These are phyloP conservation scores for Gallinago stenura DNA, from an alignment of 2,797 vertebrate species.

Conservation along the genomic window DNA sequence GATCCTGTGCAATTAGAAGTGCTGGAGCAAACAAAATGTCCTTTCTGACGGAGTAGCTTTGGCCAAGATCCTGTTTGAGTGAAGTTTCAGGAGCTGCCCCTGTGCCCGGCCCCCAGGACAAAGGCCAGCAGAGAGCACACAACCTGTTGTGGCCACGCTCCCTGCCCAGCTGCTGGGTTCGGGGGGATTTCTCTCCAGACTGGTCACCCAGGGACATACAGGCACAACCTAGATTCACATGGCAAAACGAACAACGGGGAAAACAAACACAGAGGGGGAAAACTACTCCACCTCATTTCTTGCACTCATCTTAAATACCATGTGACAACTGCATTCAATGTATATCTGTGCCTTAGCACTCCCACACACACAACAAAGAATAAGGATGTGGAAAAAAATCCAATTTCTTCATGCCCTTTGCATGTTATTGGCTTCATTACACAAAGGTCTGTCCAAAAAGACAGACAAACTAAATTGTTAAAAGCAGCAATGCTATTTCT, in stretches of 20 bases:
- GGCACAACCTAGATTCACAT: not conserved
- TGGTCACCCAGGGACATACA: not conserved
- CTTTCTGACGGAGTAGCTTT: not conserved
- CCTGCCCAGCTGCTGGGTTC: not conserved
- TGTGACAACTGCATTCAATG: not conserved
- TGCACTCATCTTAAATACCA: not conserved
- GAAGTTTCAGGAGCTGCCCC: not conserved
- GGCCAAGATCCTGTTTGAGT: not conserved
- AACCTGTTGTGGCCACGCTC: not conserved
- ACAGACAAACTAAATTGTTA: not conserved
- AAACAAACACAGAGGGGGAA: not conserved
- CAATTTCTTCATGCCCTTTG: not conserved
- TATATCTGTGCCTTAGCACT: not conserved
- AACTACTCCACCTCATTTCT: not conserved
- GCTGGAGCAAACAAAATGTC: not conserved
- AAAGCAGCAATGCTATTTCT: not conserved
- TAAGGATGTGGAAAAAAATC: not conserved
- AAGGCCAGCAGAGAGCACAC: slow-evolving; percentile 16
- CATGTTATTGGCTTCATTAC: not conserved
- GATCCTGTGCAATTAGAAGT: not conserved
- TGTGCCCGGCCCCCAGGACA: not conserved
- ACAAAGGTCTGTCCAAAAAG: not conserved
- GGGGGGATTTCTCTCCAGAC: not conserved
- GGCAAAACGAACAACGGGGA: slow-evolving; percentile 1
- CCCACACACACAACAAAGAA: not conserved